Evolutionary conservation across 2,113 vertebrate genomes (phyloP).

Genomic region (Centrocercus urophasianus): DNA sequence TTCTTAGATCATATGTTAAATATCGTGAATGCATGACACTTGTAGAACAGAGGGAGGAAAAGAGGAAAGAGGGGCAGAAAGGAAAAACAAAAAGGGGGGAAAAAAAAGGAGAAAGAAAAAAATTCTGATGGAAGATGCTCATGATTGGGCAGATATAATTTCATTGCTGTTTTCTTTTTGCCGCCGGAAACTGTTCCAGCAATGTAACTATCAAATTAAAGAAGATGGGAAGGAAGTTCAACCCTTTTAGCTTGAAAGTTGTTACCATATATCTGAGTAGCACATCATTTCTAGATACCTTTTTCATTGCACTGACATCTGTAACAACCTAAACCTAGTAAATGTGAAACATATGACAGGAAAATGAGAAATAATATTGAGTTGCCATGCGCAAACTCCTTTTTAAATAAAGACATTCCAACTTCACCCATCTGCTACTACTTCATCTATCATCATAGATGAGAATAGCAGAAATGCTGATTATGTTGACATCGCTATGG

Average conservation of each 20-base stretch:
- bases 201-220: background rate
- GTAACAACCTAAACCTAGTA: conserved; percentile 65
- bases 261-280: background rate
- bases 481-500: background rate
- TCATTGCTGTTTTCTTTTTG: background rate
- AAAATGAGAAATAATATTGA: conserved; percentile 32
- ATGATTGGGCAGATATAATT: background rate
- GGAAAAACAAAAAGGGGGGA: too few relatives aligned
- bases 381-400: conserved; percentile 31
- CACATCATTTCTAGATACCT: background rate
- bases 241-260: background rate
- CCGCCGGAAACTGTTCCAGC: background rate
- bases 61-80: too few relatives aligned
- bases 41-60: background rate
- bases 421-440: too few relatives aligned
- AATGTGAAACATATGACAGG: conserved; percentile 56
- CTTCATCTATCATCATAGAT: background rate
- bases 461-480: background rate
- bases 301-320: conserved; percentile 58
- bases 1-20: background rate
- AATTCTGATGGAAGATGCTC: background rate
- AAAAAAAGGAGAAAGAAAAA: too few relatives aligned
- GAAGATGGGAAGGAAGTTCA: background rate
- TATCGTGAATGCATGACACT: background rate
- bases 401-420: conserved; percentile 23